phyloP scores from a whole-genome alignment of 2,113 vertebrate species.

The Anolis carolinensis region DNA sequence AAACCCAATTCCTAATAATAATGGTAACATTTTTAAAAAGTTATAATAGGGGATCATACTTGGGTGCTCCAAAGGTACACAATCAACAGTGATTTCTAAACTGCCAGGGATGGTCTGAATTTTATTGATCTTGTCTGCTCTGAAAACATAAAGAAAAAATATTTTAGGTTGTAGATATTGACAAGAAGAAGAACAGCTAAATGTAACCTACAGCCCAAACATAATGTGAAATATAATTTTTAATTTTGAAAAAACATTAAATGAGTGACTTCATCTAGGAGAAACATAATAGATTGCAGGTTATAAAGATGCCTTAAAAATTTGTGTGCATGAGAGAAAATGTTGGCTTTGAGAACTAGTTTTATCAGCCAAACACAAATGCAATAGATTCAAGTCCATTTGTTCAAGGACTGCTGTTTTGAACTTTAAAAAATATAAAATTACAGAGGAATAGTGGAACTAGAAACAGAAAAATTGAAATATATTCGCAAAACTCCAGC shows the following conservation, averaged over 20 bases:
- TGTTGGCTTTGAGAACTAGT: no score
- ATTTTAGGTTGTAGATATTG: slow-evolving; percentile 30
- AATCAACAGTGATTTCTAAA: slow-evolving; percentile 89
- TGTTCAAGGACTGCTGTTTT: no score
- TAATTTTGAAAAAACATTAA: neutral
- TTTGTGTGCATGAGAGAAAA: no score
- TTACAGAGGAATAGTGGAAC: no score
- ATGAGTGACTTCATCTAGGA: neutral
- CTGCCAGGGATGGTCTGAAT: slow-evolving; percentile 92
- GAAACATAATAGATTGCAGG: no score
- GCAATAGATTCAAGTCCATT: no score
- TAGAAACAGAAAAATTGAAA: no score
- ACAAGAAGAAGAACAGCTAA: neutral
- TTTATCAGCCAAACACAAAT: no score
- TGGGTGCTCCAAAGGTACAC: slow-evolving; percentile 91
- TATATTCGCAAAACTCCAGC: no score
- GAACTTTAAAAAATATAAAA: no score
- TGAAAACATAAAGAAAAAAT: slow-evolving; percentile 71
- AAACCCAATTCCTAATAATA: neutral
- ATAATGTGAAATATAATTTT: neutral
- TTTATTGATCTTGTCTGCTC: slow-evolving; percentile 95
- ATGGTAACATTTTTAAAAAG: neutral
- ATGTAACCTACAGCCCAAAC: neutral
- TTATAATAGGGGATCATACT: slow-evolving; percentile 79
- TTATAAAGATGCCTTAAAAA: no score